phyloP scores from a whole-genome alignment of 2,888 invertebrate genomes.

The Malthinus flaveolus region DNA sequence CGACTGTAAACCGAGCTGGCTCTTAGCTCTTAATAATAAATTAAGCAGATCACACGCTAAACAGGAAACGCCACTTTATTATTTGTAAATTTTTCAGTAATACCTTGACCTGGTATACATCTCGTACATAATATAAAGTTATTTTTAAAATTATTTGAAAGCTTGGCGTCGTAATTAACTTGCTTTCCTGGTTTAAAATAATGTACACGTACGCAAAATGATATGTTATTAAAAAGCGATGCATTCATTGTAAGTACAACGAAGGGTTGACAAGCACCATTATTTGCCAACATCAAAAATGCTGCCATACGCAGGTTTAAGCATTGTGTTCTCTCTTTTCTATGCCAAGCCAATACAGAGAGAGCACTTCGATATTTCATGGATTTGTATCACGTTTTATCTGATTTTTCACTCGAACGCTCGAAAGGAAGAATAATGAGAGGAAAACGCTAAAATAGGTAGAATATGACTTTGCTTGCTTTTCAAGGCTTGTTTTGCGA shows the following conservation, averaged over 20 bases:
- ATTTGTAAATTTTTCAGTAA: neutral
- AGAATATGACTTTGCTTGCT: conserved; percentile 27
- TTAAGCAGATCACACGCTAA: neutral
- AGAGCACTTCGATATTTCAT: conserved; percentile 29
- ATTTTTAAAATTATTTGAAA: no score
- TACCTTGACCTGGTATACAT: neutral
- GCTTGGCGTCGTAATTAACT: neutral
- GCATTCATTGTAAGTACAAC: neutral
- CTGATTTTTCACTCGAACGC: conserved; percentile 40
- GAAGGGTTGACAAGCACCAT: conserved; percentile 21
- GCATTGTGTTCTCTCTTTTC: conserved; percentile 20
- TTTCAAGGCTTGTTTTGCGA: conserved; percentile 23
- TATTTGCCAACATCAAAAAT: conserved; percentile 24
- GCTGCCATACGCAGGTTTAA: conserved; percentile 30
- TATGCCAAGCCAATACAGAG: conserved; percentile 15
- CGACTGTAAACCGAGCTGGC: neutral
- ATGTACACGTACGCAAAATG: conserved; percentile 1
- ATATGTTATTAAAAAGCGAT: neutral
- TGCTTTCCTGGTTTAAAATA: neutral
- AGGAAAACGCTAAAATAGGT: conserved; percentile 32
- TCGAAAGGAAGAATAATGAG: conserved; percentile 37
- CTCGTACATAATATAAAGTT: no score
- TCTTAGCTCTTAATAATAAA: conserved; percentile 4
- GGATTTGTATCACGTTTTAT: conserved; percentile 41
- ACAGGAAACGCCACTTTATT: neutral